These are phyloP conservation scores for Neuroterus valhalla DNA, from an alignment of 1,140 invertebrate species.

Conservation along the genomic window DNA sequence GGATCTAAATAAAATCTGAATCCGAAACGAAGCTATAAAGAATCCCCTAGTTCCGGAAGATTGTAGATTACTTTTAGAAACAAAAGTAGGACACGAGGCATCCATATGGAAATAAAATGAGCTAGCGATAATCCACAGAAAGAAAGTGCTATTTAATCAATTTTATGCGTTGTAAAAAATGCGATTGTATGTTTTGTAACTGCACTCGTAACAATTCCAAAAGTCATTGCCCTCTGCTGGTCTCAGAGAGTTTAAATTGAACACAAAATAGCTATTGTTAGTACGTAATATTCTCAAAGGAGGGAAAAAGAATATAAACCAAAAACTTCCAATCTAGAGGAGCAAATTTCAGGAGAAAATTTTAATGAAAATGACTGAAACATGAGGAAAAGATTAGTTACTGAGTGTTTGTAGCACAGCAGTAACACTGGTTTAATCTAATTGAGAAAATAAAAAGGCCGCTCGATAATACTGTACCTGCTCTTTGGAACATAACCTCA, in stretches of 20 bases:
- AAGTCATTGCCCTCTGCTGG: neutral
- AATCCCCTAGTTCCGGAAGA: neutral
- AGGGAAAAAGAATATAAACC: no score
- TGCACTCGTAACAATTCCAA: neutral
- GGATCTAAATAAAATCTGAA: neutral
- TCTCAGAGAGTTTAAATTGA: constrained; percentile 8
- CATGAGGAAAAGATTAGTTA: no score
- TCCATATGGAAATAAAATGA: constrained; percentile 3
- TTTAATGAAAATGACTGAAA: no score
- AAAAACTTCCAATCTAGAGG: no score
- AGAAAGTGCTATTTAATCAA: neutral
- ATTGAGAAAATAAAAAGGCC: no score
- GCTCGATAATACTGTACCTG: neutral
- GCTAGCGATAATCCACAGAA: neutral
- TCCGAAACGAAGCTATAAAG: no score
- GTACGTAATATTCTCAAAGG: neutral
- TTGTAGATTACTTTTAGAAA: neutral
- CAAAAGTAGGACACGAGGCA: neutral
- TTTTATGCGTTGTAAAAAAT: constrained; percentile 3
- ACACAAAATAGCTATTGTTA: neutral
- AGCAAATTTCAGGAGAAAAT: no score
- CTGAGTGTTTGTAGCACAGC: no score
- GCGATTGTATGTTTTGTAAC: constrained; percentile 1
- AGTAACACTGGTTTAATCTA: no score
- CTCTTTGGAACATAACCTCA: constrained; percentile 3